Percentiles rank a stretch among this genome's conserved stretches.
These are phyloP conservation scores for Leucania comma DNA, from an alignment of 2,888 invertebrate genomes.

Conservation along the genomic window DNA sequence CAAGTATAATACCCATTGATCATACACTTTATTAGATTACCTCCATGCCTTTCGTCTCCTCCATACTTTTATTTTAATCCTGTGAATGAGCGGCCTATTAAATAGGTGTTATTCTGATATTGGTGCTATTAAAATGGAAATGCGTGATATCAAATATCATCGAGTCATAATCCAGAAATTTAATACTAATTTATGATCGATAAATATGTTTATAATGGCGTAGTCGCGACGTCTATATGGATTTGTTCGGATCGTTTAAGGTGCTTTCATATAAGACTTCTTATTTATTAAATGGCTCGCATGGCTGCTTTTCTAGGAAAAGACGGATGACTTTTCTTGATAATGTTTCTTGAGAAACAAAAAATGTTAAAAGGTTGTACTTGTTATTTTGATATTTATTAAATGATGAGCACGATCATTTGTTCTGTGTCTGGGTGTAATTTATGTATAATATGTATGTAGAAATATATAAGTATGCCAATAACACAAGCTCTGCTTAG, in stretches of 20 bases:
- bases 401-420: no score
- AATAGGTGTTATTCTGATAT: slow-evolving; percentile 74
- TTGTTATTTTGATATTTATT: no score
- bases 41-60: slow-evolving; percentile 35
- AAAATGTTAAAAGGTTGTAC: neutral
- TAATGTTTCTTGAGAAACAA: neutral
- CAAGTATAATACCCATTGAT: slow-evolving; percentile 45
- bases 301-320: neutral
- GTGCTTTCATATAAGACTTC: slow-evolving; percentile 36
- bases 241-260: slow-evolving; percentile 58
- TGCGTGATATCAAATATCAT: slow-evolving; percentile 79
- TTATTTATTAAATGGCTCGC: neutral
- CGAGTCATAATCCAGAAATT: slow-evolving; percentile 78
- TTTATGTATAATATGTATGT: no score
- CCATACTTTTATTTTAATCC: slow-evolving; percentile 62
- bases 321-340: neutral
- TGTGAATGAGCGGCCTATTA: slow-evolving; percentile 63
- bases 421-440: no score
- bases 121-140: slow-evolving; percentile 82
- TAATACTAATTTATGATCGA: slow-evolving; percentile 79
- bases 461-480: no score
- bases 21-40: slow-evolving; percentile 55
- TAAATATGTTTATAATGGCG: slow-evolving; percentile 77
- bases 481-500: no score
- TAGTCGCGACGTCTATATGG: slow-evolving; percentile 71